Evolutionary conservation across 2,797 vertebrate genomes (phyloP), one percentile per base, ranked within the genome.

Genomic region (Semaprochilodus insignis): DNA sequence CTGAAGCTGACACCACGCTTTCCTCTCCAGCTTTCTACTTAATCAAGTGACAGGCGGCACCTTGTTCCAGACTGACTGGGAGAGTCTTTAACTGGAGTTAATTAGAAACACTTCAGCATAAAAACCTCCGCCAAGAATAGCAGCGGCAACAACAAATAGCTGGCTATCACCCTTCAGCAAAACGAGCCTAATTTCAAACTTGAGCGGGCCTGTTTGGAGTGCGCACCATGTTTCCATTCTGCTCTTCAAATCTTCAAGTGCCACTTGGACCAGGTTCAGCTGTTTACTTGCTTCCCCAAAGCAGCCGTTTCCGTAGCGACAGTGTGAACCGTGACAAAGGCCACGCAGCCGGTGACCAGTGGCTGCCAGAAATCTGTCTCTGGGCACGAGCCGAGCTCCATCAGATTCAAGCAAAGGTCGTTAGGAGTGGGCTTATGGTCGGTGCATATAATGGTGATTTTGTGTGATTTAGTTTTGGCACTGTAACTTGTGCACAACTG

Each of bases 291-390:
- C 87, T 87, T 93, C 85, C 83, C 88, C 84, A 86, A 88, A 82
- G 93, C 87, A 89, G 92, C 93, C 21, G 90, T 95, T 93, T 93
- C 92, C 89, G 60, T 85, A 85, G 92, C 76, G 91, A 93, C 88
- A 62, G 70, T 81, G 65, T 55, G 44, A 82, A 80, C 75, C 71
- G 52, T 71, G 75, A 76, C 51, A 55, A 65, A 84, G 59, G 36
- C 82, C 65, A 16, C 34, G 81, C 74, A 81, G 52, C 80, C 74
- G 63, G 69, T 70, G 74, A 62, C 59, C 25, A 59, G 52, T 54
- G 31, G 16, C 65, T 17, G 52, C 62, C 71, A 54, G 67, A 66
- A 81, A 66, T 55, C 71, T 66, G 23, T 23, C 51, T 21, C n/a
- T 44, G 60, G 23, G 60, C 19, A 55, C 60, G 17, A 25, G 62